Conservation (phyloP, 2,113 vertebrate genomes). For the Ictalurus punctatus region DNA sequence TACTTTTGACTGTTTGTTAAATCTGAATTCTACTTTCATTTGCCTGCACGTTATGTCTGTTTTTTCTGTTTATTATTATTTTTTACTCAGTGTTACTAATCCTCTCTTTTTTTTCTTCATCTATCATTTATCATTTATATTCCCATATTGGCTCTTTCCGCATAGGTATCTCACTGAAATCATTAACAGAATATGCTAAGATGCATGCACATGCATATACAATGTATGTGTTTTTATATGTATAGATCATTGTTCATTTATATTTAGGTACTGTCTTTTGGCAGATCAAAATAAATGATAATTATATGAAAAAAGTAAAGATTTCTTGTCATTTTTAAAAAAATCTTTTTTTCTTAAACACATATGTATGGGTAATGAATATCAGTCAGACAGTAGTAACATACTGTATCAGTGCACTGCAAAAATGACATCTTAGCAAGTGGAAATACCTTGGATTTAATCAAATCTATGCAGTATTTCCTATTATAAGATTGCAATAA, state of each 20-base stretch:
- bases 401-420: background rate
- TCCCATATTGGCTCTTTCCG: background rate
- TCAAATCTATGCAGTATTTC: background rate
- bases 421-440: background rate
- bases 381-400: background rate
- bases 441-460: background rate
- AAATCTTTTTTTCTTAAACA: background rate
- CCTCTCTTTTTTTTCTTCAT: background rate
- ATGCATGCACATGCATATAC: background rate
- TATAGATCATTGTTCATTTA: background rate
- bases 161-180: background rate
- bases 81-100: background rate
- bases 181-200: background rate
- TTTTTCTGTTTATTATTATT: background rate
- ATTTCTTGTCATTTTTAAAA: background rate
- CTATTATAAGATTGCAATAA: background rate
- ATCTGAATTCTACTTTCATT: background rate
- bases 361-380: background rate
- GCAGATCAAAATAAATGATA: slow-evolving; percentile 3
- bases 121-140: background rate
- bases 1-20: background rate
- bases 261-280: background rate
- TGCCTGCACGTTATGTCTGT: background rate
- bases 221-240: background rate
- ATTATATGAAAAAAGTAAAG: background rate